Percentiles rank a stretch among this genome's conserved stretches.
phyloP scores from a whole-genome alignment of 1,140 invertebrate species.

The Piezodorus guildinii region DNA sequence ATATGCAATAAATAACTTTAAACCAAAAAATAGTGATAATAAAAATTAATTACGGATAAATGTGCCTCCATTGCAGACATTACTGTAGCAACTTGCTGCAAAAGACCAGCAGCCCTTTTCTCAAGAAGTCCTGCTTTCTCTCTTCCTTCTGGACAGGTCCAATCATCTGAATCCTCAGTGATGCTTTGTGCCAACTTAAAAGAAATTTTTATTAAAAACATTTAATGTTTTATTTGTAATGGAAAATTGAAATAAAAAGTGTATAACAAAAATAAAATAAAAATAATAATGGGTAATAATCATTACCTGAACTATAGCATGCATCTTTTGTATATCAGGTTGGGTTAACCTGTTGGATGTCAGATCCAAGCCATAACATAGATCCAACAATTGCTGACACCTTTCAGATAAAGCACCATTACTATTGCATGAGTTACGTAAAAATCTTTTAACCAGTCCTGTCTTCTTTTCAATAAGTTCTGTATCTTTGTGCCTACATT shows the following conservation, averaged over 20 bases:
- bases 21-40: too few relatives aligned
- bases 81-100: neutral
- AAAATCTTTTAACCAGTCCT: constrained; percentile 5
- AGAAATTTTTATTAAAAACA: too few relatives aligned
- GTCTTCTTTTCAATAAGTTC: neutral
- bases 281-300: neutral
- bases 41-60: neutral
- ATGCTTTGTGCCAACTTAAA: neutral
- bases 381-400: neutral
- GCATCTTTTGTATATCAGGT: neutral
- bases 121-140: constrained; percentile 4
- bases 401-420: neutral
- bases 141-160: neutral
- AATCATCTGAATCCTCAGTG: constrained; percentile 1
- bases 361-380: neutral
- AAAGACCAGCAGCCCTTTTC: neutral
- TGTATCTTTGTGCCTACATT: neutral
- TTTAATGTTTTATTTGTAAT: too few relatives aligned
- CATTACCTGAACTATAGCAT: constrained; percentile 8
- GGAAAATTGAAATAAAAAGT: too few relatives aligned
- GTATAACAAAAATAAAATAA: too few relatives aligned
- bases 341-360: neutral
- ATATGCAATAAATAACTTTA: too few relatives aligned
- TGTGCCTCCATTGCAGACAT: constrained; percentile 5
- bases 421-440: neutral